A percentile compares a stretch with the other conserved stretches of the same genome.
Conservation (phyloP, 2,113 vertebrate genomes). For the Microtus oregoni region DNA sequence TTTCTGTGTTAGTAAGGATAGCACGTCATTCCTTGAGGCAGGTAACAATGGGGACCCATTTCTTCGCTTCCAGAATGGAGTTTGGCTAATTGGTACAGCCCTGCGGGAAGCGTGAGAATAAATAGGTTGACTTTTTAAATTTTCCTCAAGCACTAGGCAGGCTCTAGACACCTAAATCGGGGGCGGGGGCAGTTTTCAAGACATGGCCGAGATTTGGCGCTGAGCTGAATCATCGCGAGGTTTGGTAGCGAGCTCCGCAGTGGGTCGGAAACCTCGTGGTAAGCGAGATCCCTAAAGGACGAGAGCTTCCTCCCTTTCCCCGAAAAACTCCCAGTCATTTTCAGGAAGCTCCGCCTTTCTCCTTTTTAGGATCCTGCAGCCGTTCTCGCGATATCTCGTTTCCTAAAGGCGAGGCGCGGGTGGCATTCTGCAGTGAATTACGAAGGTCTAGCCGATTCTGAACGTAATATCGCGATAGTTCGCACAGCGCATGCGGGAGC, state of each 20-base stretch:
- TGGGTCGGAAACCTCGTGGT: slow-evolving; percentile 75
- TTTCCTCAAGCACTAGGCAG: slow-evolving; percentile 69
- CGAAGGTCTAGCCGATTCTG: slow-evolving; percentile 46
- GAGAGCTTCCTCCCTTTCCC: slow-evolving; percentile 77
- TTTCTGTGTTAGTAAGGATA: slow-evolving; percentile 65
- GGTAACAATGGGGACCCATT: slow-evolving; percentile 71
- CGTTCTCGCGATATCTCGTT: slow-evolving; percentile 78
- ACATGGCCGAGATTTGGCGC: slow-evolving; percentile 83
- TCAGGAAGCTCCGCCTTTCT: slow-evolving; percentile 69
- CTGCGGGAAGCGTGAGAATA: slow-evolving; percentile 75
- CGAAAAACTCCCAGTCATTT: slow-evolving; percentile 83
- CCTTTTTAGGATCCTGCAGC: slow-evolving; percentile 46
- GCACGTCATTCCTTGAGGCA: slow-evolving; percentile 63
- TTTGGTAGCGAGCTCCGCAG: slow-evolving; percentile 75
- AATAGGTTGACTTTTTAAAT: slow-evolving; percentile 80
- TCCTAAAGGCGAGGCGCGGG: slow-evolving; percentile 80
- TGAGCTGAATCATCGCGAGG: slow-evolving; percentile 80
- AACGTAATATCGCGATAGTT: slow-evolving; percentile 78
- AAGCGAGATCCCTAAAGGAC: slow-evolving; percentile 78
- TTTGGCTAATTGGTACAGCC: slow-evolving; percentile 70
- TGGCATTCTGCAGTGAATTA: slow-evolving; percentile 73
- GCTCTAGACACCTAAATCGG: slow-evolving; percentile 79
- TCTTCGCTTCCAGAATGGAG: slow-evolving; percentile 61
- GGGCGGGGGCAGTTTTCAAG: slow-evolving; percentile 82
- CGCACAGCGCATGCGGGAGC: slow-evolving; percentile 60